phyloP scores from a whole-genome alignment of 2,113 vertebrate species.

The Chaetodon auriga region DNA sequence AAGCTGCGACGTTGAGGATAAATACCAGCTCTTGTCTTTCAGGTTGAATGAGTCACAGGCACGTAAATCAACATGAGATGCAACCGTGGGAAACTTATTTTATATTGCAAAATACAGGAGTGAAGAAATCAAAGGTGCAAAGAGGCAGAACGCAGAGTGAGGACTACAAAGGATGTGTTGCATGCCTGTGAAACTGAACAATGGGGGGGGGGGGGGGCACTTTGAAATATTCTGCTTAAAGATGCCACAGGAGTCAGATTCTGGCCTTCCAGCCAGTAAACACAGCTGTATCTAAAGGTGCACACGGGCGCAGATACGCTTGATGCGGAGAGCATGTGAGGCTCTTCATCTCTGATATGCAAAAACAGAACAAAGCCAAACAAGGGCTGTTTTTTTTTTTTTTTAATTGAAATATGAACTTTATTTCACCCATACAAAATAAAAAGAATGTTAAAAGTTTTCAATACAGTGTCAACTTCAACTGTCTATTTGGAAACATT shows the following conservation, averaged over 20 bases:
- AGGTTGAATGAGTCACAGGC: conserved; percentile 31
- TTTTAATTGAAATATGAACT: conserved; percentile 82
- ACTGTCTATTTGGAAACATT: conserved; percentile 75
- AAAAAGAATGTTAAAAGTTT: conserved; percentile 88
- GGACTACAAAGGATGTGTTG: conserved; percentile 19
- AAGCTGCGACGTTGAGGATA: not conserved
- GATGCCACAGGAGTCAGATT: not conserved
- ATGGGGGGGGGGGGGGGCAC: not conserved
- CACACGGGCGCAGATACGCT: not conserved
- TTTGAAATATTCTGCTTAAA: conserved; percentile 6
- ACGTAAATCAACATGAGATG: not conserved
- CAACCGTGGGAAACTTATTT: conserved; percentile 11
- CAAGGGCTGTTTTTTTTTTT: conserved; percentile 25
- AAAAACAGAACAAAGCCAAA: conserved; percentile 31
- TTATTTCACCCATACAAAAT: conserved; percentile 90
- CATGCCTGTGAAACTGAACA: conserved; percentile 19
- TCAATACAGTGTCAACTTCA: conserved; percentile 83
- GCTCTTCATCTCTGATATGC: not conserved
- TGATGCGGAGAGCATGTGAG: not conserved
- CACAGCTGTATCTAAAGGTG: not conserved
- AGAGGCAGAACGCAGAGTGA: not conserved
- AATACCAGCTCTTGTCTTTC: conserved; percentile 20
- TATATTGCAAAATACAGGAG: conserved; percentile 3
- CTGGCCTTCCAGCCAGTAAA: conserved; percentile 1
- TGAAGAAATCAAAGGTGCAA: not conserved